phyloP scores from a whole-genome alignment of 2,888 invertebrate species.

The Epirrhoe alternata region DNA sequence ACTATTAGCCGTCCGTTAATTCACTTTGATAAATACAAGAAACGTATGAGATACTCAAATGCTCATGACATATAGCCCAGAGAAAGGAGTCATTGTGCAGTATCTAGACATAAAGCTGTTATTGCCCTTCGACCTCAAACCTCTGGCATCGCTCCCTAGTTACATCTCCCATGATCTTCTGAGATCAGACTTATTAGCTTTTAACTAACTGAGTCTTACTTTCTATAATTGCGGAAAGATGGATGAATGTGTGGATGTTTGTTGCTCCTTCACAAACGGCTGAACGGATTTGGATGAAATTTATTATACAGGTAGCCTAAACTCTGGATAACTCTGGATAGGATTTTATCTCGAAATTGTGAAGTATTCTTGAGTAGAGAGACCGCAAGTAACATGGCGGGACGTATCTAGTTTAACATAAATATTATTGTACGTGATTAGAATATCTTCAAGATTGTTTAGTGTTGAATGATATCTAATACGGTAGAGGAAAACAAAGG shows the following conservation, averaged over 20 bases:
- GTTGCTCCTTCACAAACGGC: no score
- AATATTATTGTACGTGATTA: background rate
- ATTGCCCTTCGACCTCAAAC: background rate
- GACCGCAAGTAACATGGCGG: no score
- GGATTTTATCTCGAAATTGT: no score
- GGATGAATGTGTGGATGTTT: no score
- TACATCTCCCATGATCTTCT: background rate
- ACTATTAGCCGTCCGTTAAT: background rate
- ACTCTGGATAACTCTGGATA: no score
- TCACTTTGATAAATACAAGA: background rate
- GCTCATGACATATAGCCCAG: background rate
- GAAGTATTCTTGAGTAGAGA: no score
- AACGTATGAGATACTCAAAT: background rate
- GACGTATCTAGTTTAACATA: no score
- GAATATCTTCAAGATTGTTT: background rate
- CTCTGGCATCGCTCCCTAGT: background rate
- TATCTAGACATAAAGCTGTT: background rate
- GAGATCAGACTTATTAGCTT: no score
- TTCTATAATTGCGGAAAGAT: no score
- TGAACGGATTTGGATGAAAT: no score
- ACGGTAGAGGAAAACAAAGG: conserved; percentile 13
- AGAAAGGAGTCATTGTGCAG: background rate
- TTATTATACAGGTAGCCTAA: no score
- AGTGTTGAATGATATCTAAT: conserved; percentile 13
- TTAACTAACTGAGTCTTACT: no score